Evolutionary conservation across 2,797 vertebrate species (phyloP), one percentile per base, ranked within the genome.

Genomic region (Sandelia bainsii): DNA sequence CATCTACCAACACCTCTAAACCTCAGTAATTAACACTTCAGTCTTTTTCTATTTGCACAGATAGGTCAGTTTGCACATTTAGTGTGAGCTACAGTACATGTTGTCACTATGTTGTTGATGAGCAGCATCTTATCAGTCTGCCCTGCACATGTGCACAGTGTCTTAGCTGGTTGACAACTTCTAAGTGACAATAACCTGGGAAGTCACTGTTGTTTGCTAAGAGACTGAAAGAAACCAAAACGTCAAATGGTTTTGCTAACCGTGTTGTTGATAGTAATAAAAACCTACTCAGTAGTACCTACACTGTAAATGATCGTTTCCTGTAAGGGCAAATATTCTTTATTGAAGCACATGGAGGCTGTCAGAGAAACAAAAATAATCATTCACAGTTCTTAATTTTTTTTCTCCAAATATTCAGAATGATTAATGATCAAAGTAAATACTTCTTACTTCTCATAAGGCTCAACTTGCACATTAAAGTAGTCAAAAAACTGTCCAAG

Each of bases 401-500:
- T 19, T 6, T 8, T n/a, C n/a, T n/a, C n/a, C 22, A 54, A 45
- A 62, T 25, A 62, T 53, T 5, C 1, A 42, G 29, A 49, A 72
- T 23, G 1, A 8, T 56, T 29, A n/a, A 12, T 48, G 20, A 25
- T 20, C 17, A 20, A 7, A 39, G 8, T 11, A 5, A 62, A 56
- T 3, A 19, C 12, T 16, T 32, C 8, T 8, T 8, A 49, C 48
- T 20, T 20, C 37, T 2, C 12, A 39, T 12, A 11, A 13, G 11
- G 8, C 37, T 13, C 8, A 39, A 14, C 13, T 3, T 4, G 46
- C 17, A 65, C 49, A 50, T 45, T 62, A 56, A 68, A 72, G 61
- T 69, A 54, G 39, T 45, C 19, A 14, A 48, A 61, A 25, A 60
- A 62, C 61, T 77, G 81, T 81, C 77, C 6, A 72, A 32, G 64